These are phyloP conservation scores for Hirudo medicinalis DNA, from an alignment of 1,140 invertebrate genomes.

Conservation along the genomic window DNA sequence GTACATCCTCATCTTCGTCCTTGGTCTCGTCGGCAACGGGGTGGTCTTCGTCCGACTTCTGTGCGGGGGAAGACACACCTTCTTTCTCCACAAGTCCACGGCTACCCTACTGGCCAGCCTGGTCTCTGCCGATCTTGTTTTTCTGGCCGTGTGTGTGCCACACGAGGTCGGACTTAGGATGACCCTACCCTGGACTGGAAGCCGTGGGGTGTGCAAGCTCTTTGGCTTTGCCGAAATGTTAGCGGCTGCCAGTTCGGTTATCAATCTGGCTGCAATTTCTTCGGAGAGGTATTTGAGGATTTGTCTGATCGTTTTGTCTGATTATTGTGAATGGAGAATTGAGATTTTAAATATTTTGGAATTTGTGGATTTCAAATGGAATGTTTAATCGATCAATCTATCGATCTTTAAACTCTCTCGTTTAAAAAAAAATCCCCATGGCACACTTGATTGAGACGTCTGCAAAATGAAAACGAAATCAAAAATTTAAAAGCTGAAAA, in stretches of 20 bases:
- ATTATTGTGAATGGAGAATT: too few species aligned
- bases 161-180: not conserved
- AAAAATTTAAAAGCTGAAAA: too few species aligned
- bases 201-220: not conserved
- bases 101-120: not conserved
- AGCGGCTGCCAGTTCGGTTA: not conserved
- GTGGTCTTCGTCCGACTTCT: not conserved
- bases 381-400: too few species aligned
- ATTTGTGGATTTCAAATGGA: too few species aligned
- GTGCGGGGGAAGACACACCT: not conserved
- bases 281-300: not conserved
- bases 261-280: not conserved
- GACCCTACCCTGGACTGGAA: not conserved
- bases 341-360: too few species aligned
- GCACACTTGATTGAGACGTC: too few species aligned
- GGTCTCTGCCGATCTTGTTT: slow-evolving; percentile 1
- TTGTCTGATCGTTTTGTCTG: too few species aligned
- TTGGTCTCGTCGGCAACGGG: not conserved
- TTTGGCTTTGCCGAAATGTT: not conserved
- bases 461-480: too few species aligned
- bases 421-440: too few species aligned
- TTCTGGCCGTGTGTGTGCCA: not conserved
- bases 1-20: slow-evolving; percentile 4
- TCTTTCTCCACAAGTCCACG: not conserved
- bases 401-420: too few species aligned